These are phyloP conservation scores for Xanthostigma xanthostigma DNA, from an alignment of 2,888 invertebrate genomes.

Conservation along the genomic window DNA sequence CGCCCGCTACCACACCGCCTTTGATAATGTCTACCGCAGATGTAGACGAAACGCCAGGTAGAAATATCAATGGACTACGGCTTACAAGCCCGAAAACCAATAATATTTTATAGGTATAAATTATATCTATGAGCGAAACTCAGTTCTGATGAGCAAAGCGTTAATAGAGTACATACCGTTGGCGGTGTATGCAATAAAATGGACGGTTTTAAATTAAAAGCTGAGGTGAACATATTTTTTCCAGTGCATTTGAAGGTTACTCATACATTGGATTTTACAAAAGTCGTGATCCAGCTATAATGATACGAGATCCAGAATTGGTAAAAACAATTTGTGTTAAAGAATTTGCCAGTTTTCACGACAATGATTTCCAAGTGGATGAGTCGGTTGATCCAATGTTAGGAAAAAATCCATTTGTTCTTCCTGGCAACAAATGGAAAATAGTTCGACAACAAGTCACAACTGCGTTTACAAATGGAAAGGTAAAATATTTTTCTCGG, in stretches of 20 bases:
- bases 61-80: too few relatives aligned
- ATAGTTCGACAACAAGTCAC: conserved; percentile 28
- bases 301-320: conserved; percentile 20
- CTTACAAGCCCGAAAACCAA: too few relatives aligned
- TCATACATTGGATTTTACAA: conserved; percentile 23
- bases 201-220: too few relatives aligned
- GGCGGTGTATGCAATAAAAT: too few relatives aligned
- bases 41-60: too few relatives aligned
- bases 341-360: conserved; percentile 19
- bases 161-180: too few relatives aligned
- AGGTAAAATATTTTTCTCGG: conserved; percentile 15
- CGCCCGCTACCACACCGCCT: too few relatives aligned
- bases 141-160: too few relatives aligned
- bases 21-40: too few relatives aligned
- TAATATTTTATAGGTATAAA: too few relatives aligned
- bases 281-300: conserved; percentile 16
- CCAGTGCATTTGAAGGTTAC: conserved; percentile 10
- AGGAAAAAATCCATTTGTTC: conserved; percentile 25
- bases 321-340: conserved; percentile 21
- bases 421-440: conserved; percentile 30
- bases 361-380: conserved; percentile 19
- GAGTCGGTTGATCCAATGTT: conserved; percentile 26
- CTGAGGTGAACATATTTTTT: not conserved
- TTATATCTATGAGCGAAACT: too few relatives aligned
- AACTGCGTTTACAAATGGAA: conserved; percentile 27